These are phyloP conservation scores for Elmis aenea DNA, from an alignment of 2,888 invertebrate species.

Conservation along the genomic window DNA sequence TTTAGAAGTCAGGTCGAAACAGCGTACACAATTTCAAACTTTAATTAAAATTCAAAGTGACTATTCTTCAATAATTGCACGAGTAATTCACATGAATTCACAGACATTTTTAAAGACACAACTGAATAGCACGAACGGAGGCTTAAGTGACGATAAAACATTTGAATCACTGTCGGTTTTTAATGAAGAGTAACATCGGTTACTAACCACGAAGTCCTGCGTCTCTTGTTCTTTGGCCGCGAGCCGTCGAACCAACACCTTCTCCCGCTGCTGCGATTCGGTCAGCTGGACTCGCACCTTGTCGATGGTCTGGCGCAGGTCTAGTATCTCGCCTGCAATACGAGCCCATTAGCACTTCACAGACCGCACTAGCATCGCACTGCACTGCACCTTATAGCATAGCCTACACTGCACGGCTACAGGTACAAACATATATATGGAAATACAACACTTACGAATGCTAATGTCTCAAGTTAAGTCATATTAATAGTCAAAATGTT, in stretches of 20 bases:
- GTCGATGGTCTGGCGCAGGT: constrained; percentile 72
- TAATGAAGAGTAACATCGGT: no score
- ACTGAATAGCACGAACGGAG: no score
- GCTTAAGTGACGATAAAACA: no score
- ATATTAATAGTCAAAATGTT: constrained; percentile 28
- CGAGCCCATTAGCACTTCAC: constrained; percentile 28
- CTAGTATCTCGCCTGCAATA: constrained; percentile 63
- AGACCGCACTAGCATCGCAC: constrained; percentile 23
- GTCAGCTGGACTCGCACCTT: constrained; percentile 74
- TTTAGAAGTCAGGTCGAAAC: no score
- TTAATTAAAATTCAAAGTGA: no score
- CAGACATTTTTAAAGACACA: no score
- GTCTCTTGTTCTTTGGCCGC: constrained; percentile 96
- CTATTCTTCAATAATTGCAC: no score
- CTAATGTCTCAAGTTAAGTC: constrained; percentile 28
- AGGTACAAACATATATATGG: constrained; percentile 15
- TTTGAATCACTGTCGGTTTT: no score
- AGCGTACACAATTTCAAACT: no score
- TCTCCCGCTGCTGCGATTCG: constrained; percentile 87
- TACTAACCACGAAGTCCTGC: constrained; percentile 90
- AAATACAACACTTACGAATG: constrained; percentile 13
- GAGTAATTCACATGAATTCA: no score
- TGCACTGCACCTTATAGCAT: constrained; percentile 17
- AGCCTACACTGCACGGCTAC: constrained; percentile 26
- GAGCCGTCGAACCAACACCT: constrained; percentile 84